Conservation (phyloP, 1,140 invertebrate species). For the Aculops lycopersici region DNA sequence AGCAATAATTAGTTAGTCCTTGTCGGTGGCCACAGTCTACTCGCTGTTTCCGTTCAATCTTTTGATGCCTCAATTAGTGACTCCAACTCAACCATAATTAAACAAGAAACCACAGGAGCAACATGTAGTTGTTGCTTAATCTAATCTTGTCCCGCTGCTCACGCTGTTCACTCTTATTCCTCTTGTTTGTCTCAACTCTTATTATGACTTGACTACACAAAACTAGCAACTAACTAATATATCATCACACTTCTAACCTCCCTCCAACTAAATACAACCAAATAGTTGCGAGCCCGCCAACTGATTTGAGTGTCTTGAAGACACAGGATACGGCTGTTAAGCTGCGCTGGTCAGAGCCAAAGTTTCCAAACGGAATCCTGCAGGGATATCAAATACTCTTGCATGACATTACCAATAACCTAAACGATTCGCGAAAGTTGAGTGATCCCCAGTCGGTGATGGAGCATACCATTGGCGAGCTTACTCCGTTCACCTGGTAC, state of each 20-base stretch:
- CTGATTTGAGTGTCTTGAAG: constrained; percentile 36
- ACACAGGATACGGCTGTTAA: constrained; percentile 38
- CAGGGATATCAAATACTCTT: constrained; percentile 11
- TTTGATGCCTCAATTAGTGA: too few species aligned
- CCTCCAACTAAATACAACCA: too few species aligned
- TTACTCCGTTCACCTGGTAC: constrained; percentile 35
- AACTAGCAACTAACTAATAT: neutral
- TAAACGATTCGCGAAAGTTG: constrained; percentile 6
- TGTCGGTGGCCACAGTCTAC: too few species aligned
- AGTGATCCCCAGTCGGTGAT: constrained; percentile 3
- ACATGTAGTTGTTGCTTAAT: neutral
- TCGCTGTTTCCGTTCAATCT: too few species aligned
- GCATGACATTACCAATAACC: constrained; percentile 9
- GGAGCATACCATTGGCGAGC: constrained; percentile 10
- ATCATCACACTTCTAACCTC: neutral
- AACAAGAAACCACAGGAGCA: too few species aligned
- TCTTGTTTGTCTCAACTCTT: neutral
- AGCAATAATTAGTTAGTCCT: too few species aligned
- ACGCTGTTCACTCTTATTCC: neutral
- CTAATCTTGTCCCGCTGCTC: neutral
- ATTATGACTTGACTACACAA: neutral
- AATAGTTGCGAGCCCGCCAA: constrained; percentile 41
- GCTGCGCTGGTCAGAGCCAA: constrained; percentile 40
- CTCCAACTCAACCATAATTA: too few species aligned
- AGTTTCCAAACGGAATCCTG: constrained; percentile 26